These are phyloP conservation scores for Sphaeramia orbicularis DNA, from an alignment of 2,797 vertebrate species.

Conservation along the genomic window DNA sequence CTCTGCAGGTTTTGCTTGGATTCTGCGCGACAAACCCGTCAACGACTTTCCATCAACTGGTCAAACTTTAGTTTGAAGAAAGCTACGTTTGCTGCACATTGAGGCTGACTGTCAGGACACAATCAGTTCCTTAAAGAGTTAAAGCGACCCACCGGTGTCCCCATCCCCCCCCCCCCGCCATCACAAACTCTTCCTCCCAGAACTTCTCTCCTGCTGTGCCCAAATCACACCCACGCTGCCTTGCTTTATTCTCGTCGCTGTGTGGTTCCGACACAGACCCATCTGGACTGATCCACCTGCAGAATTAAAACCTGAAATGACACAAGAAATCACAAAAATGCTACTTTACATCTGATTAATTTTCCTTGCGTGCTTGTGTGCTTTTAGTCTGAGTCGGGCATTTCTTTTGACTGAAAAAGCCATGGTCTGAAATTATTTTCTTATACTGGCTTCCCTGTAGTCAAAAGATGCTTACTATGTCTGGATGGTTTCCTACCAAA, in stretches of 20 bases:
- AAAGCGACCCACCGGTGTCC: slow-evolving; percentile 44
- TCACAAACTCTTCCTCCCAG: slow-evolving; percentile 69
- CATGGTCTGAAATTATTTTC: slow-evolving; percentile 83
- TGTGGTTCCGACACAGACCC: slow-evolving; percentile 86
- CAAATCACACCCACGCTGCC: slow-evolving; percentile 89
- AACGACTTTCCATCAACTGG: slow-evolving; percentile 99
- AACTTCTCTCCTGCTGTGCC: slow-evolving; percentile 86
- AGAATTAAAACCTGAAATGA: slow-evolving; percentile 79
- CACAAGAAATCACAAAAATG: slow-evolving; percentile 81
- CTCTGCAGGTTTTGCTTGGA: slow-evolving; percentile 95
- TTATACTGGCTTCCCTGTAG: slow-evolving; percentile 84
- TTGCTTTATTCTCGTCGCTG: slow-evolving; percentile 90
- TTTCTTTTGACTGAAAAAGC: slow-evolving; percentile 80
- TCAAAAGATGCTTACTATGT: slow-evolving; percentile 86
- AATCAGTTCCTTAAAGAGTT: slow-evolving; percentile 72
- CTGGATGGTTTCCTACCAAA: slow-evolving; percentile 83
- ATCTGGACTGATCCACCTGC: slow-evolving; percentile 86
- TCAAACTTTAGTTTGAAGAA: slow-evolving; percentile 99
- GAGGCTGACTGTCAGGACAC: slow-evolving; percentile 85
- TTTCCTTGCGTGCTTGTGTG: slow-evolving; percentile 89
- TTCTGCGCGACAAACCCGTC: slow-evolving; percentile 96
- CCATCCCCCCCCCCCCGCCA: slow-evolving; percentile 22
- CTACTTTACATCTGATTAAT: slow-evolving; percentile 87
- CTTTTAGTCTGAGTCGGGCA: slow-evolving; percentile 91
- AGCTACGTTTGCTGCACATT: slow-evolving; percentile 96